These are phyloP conservation scores for Otis tarda DNA, from an alignment of 2,113 vertebrate species.

Conservation along the genomic window DNA sequence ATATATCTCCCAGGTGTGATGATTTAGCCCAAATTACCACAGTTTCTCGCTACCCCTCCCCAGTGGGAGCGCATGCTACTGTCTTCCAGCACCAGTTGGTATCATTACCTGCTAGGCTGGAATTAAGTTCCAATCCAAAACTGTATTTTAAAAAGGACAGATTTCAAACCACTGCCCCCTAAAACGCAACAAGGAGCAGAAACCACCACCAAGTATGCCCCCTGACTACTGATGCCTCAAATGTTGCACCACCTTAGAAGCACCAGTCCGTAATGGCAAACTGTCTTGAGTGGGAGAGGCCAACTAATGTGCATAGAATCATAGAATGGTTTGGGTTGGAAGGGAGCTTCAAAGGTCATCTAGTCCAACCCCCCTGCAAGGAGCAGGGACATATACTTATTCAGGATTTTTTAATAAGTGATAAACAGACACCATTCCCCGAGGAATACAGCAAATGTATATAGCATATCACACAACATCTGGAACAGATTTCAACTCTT, in stretches of 20 bases:
- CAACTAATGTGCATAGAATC: rapidly evolving
- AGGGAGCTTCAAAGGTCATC: too few species aligned
- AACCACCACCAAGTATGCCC: neutral
- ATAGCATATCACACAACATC: neutral
- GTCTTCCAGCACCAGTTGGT: neutral
- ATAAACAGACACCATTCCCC: neutral
- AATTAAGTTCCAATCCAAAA: neutral
- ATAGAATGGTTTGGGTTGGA: too few species aligned
- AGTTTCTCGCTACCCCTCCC: too few species aligned
- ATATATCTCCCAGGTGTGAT: neutral
- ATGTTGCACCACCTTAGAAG: neutral
- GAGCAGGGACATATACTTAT: neutral
- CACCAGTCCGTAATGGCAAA: neutral
- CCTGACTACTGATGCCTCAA: neutral
- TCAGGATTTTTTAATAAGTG: neutral
- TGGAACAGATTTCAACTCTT: neutral
- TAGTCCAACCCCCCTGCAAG: too few species aligned
- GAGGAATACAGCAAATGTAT: neutral
- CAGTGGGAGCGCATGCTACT: neutral
- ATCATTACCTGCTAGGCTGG: neutral
- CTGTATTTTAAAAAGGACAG: neutral
- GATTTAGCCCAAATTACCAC: too few species aligned
- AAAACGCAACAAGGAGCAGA: neutral
- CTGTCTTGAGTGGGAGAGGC: neutral
- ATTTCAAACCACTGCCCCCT: neutral